phyloP scores from a whole-genome alignment of 2,797 vertebrate genomes.

The Periophthalmus magnuspinnatus region DNA sequence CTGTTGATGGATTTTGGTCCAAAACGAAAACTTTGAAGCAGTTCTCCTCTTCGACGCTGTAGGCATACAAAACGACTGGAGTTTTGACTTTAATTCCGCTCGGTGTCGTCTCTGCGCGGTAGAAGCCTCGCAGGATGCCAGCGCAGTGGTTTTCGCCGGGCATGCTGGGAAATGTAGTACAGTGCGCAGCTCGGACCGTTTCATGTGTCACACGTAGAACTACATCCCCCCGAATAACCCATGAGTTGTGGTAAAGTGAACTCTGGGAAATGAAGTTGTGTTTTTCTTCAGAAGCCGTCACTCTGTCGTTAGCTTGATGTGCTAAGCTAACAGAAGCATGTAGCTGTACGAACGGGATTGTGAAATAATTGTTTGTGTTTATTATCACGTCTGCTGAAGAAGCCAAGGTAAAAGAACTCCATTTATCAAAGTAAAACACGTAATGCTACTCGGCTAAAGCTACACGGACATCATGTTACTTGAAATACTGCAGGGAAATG shows the following conservation, averaged over 20 bases:
- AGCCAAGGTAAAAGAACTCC: background rate
- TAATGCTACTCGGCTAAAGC: slow-evolving; percentile 48
- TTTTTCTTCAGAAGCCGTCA: background rate
- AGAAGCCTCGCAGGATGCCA: slow-evolving; percentile 68
- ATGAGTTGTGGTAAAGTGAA: fast-evolving
- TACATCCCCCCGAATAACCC: slow-evolving; percentile 41
- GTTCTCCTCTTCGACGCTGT: slow-evolving; percentile 46
- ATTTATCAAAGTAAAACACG: background rate
- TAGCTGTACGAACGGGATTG: background rate
- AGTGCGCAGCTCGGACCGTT: fast-evolving
- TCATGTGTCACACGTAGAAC: slow-evolving; percentile 2
- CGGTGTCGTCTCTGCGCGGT: slow-evolving; percentile 69
- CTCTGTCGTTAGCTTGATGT: background rate
- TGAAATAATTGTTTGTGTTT: background rate
- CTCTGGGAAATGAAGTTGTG: slow-evolving; percentile 52
- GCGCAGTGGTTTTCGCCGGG: slow-evolving; percentile 15
- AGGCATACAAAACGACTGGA: slow-evolving; percentile 56
- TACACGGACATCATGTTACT: slow-evolving; percentile 66
- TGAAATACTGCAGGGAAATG: slow-evolving; percentile 70
- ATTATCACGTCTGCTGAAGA: background rate
- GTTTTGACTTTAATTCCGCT: slow-evolving; percentile 73
- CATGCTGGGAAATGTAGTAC: slow-evolving; percentile 62
- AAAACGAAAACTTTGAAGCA: slow-evolving; percentile 45
- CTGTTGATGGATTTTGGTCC: slow-evolving; percentile 20
- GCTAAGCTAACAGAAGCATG: slow-evolving; percentile 22